These are phyloP conservation scores for Nautilus pompilius DNA, from an alignment of 1,140 invertebrate genomes.

Conservation along the genomic window DNA sequence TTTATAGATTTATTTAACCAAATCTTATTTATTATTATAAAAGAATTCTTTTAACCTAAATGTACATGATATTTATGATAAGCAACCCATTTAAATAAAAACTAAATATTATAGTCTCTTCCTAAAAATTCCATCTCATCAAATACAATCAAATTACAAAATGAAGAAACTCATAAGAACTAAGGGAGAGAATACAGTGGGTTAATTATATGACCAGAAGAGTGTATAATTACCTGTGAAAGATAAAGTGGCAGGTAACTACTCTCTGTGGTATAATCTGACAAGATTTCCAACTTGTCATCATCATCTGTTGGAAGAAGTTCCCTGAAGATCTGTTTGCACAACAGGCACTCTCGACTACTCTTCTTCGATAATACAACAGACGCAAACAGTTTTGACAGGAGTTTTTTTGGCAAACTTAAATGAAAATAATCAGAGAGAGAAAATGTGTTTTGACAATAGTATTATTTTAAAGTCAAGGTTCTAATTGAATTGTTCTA, in stretches of 20 bases:
- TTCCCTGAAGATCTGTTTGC: conserved; percentile 28
- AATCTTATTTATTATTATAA: no score
- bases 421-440: neutral
- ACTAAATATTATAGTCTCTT: no score
- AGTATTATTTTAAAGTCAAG: neutral
- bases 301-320: conserved; percentile 18
- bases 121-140: no score
- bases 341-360: conserved; percentile 27
- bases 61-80: no score
- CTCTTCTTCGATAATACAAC: conserved; percentile 5
- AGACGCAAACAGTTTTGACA: conserved; percentile 1
- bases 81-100: no score
- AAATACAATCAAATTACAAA: no score
- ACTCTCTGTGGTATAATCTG: conserved; percentile 1
- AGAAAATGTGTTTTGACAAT: neutral
- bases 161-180: no score
- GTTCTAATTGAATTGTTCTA: neutral
- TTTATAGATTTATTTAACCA: no score
- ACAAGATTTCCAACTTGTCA: no score
- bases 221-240: conserved; percentile 16
- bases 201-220: no score
- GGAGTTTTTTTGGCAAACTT: conserved; percentile 9
- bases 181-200: no score
- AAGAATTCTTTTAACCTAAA: no score
- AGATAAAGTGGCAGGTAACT: conserved; percentile 18